Conservation (phyloP, 2,113 vertebrate genomes). For the Lamprotornis superbus region DNA sequence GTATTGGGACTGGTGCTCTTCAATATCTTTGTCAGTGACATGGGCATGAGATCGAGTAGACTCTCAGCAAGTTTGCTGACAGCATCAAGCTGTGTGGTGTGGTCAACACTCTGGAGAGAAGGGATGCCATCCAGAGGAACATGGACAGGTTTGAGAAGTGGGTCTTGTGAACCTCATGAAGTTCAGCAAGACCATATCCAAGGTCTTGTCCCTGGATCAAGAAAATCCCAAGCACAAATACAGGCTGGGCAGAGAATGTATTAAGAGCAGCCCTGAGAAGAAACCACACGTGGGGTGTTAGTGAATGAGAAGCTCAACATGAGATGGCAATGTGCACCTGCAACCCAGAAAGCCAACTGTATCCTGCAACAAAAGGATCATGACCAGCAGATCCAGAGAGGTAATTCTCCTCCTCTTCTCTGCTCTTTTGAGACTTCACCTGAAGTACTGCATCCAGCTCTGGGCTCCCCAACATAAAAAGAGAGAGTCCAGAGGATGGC, state of each 20-base stretch:
- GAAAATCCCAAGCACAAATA: neutral
- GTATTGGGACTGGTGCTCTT: neutral
- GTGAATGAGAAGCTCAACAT: neutral
- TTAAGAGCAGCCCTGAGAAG: neutral
- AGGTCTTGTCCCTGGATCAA: neutral
- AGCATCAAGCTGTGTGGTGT: neutral
- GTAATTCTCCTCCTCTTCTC: neutral
- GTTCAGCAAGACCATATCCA: neutral
- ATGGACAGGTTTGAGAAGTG: neutral
- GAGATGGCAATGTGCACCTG: neutral
- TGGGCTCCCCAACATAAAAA: neutral
- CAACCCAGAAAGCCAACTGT: neutral
- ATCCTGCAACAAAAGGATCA: neutral
- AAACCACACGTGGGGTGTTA: neutral
- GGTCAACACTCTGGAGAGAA: neutral
- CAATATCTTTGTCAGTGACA: neutral
- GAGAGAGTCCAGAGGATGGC: neutral
- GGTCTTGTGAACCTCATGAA: neutral
- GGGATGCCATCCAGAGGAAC: neutral
- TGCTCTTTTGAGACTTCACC: neutral
- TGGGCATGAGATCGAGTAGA: neutral
- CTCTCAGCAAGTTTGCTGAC: neutral
- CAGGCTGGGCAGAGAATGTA: neutral
- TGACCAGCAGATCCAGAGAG: neutral
- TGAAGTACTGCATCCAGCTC: neutral